Evolutionary conservation across 2,113 vertebrate species (phyloP), one percentile per base, ranked within the genome.

Genomic region (Apteryx owenii): DNA sequence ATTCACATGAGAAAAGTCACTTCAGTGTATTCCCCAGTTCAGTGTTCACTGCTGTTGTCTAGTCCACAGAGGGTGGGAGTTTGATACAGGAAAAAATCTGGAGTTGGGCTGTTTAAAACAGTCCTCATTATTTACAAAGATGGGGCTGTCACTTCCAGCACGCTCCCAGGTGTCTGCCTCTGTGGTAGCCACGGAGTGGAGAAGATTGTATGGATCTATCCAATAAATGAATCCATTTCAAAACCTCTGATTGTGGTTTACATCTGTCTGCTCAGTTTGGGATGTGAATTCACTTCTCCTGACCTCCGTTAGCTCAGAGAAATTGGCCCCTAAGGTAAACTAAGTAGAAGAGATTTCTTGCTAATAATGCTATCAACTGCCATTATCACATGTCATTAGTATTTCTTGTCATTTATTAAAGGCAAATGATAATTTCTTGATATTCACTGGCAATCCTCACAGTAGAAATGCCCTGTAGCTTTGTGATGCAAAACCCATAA

Each of bases 381-480:
- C 16, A 11, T 88, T 85, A 70, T 14, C 13, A 16, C 4, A 66
- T 26, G 64, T 88, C 33, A 31, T 94, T 85, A 62, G 14, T 66
- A 64, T 62, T 93, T 85, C 36, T 77, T 88, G 42, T 42, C 9
- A 28, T 82, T 88, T 80, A 77, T 91, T 58, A 69, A 36, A 85
- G 72, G 5, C 0, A 1, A 88, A 7, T 65, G 20, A 23, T 89
- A 82, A 81, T 85, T 85, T 53, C 20, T 44, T 66, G 22, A 58
- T 62, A 16, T 40, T 82, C 23, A 10, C 53, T 83, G 62, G 2
- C 8, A 42, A 14, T 31, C 29, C 56, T 65, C 89, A 38, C 9
- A 44, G 33, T 48, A 79, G 38, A 58, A 82, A 72, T 65, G 14
- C 7, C 26, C 17, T 58, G 17, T 61, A 66, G n/a, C 36, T 94